phyloP scores from a whole-genome alignment of 2,888 invertebrate genomes.

The Mantis religiosa region DNA sequence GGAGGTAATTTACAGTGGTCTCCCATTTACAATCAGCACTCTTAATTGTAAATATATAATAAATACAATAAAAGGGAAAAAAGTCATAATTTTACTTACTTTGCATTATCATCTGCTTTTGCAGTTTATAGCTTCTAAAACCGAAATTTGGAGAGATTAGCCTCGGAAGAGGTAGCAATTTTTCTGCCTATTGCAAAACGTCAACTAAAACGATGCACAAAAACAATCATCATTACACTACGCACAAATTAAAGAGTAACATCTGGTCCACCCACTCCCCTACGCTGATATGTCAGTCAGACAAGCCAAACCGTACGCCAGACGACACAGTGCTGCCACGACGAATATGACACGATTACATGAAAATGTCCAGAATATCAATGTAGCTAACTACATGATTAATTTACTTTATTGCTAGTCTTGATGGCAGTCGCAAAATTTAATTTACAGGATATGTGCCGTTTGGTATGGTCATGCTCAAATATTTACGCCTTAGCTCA shows the following conservation, averaged over 20 bases:
- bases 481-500: too few species aligned
- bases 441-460: too few species aligned
- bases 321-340: neutral
- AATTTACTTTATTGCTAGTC: too few species aligned
- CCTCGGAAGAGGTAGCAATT: neutral
- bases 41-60: neutral
- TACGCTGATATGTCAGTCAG: neutral
- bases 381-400: too few species aligned
- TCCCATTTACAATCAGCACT: neutral
- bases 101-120: neutral
- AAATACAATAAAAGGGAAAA: neutral
- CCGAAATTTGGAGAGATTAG: neutral
- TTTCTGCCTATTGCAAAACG: neutral
- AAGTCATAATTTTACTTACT: neutral
- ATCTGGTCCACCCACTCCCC: neutral
- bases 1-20: neutral
- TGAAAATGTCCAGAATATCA: too few species aligned
- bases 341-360: neutral
- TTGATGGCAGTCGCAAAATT: too few species aligned
- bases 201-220: neutral
- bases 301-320: neutral
- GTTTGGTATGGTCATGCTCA: too few species aligned
- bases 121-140: neutral
- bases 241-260: neutral
- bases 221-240: neutral